Percentiles rank a stretch among this genome's conserved stretches.
These are phyloP conservation scores for Cavia porcellus DNA, from an alignment of 2,113 vertebrate species.

Conservation along the genomic window DNA sequence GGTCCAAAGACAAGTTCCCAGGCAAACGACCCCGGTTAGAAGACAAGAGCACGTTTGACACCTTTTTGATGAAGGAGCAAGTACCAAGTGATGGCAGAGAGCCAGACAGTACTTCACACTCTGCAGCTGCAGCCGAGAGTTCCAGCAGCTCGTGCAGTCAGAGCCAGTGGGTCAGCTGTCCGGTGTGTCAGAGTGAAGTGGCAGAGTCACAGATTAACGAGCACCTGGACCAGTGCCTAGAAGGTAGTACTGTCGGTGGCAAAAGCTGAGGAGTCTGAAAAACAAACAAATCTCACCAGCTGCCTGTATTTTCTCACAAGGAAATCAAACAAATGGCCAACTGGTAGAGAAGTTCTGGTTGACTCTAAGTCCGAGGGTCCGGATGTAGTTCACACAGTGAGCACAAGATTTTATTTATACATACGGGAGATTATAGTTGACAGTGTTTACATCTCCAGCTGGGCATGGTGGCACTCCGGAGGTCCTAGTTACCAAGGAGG, in stretches of 20 bases:
- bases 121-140: not conserved
- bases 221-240: conserved; percentile 95
- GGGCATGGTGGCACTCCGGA: too few species aligned
- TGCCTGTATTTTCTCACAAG: not conserved
- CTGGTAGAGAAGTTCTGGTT: not conserved
- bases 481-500: not conserved
- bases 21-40: conserved; percentile 81
- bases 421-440: not conserved
- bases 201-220: conserved; percentile 92
- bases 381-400: not conserved
- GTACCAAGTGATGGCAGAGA: not conserved
- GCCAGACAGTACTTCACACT: not conserved
- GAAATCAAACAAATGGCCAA: rapidly evolving
- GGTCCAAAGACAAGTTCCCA: not conserved
- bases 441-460: not conserved
- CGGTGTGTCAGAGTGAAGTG: conserved; percentile 91
- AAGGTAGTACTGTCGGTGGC: not conserved
- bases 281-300: too few species aligned
- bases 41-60: conserved; percentile 79
- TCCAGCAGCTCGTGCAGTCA: not conserved
- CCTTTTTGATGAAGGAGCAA: conserved; percentile 77
- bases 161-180: conserved; percentile 90
- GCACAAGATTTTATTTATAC: not conserved
- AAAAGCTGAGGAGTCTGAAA: not conserved
- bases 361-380: not conserved